phyloP scores from a whole-genome alignment of 1,140 invertebrate genomes.

The Gonioctena quinquepunctata region DNA sequence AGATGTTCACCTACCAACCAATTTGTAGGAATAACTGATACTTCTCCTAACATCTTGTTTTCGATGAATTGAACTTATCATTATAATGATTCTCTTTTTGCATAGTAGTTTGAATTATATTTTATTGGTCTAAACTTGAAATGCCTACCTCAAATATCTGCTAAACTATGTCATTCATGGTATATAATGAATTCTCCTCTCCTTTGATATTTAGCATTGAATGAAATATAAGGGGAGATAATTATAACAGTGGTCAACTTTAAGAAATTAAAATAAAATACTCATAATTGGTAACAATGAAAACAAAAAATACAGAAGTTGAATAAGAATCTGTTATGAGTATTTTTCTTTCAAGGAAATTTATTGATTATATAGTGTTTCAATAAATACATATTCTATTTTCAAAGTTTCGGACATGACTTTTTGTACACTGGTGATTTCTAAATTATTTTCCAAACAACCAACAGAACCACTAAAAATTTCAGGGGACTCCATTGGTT shows the following conservation, averaged over 20 bases:
- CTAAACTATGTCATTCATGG: background rate
- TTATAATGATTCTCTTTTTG: too few relatives aligned
- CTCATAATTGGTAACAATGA: background rate
- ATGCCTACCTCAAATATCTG: background rate
- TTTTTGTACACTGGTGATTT: background rate
- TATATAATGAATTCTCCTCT: background rate
- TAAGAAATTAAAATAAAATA: background rate
- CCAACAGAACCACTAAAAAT: background rate
- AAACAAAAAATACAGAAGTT: background rate
- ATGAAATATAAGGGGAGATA: background rate
- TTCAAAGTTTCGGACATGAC: background rate
- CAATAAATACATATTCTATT: background rate
- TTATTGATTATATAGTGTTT: background rate
- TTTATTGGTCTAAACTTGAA: background rate
- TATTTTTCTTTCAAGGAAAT: background rate
- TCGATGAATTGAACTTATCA: background rate
- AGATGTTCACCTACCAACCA: too few relatives aligned
- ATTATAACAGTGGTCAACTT: background rate
- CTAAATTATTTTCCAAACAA: background rate
- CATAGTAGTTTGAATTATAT: background rate
- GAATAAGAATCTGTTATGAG: too few relatives aligned
- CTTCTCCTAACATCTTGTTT: background rate
- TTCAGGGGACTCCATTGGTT: background rate
- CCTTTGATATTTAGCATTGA: background rate
- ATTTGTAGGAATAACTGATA: too few relatives aligned